Conservation (phyloP, 2,797 vertebrate genomes). For the Corythornis leucogaster region DNA sequence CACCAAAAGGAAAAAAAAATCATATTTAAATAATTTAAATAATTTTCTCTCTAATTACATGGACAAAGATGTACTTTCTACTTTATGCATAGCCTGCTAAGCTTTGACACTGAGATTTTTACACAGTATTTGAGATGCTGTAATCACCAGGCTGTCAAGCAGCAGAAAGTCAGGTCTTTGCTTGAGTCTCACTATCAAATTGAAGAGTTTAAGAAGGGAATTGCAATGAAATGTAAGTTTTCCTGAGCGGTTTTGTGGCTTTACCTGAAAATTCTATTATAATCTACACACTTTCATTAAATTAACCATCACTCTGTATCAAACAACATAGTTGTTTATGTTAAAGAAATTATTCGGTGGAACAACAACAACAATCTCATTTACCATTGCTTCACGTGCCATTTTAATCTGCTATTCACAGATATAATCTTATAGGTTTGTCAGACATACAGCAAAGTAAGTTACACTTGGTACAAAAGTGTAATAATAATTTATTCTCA, state of each 20-base stretch:
- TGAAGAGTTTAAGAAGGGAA: neutral
- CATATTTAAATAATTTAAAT: neutral
- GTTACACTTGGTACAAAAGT: neutral
- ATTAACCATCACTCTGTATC: neutral
- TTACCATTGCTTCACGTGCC: neutral
- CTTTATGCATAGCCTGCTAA: neutral
- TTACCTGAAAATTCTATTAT: neutral
- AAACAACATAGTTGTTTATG: neutral
- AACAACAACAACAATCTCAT: neutral
- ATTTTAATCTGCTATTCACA: neutral
- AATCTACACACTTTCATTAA: neutral
- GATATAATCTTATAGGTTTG: neutral
- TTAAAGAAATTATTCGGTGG: neutral
- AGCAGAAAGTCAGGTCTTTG: neutral
- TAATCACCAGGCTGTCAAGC: neutral
- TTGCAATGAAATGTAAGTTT: neutral
- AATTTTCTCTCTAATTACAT: neutral
- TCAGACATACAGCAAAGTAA: neutral
- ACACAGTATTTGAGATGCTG: neutral
- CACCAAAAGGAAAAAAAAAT: neutral
- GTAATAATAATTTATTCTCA: neutral
- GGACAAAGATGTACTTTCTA: neutral
- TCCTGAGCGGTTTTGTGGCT: neutral
- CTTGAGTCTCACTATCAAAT: neutral
- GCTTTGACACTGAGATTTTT: neutral